Evolutionary conservation across 2,797 vertebrate species (phyloP).

Genomic region (Heliangelus exortis): DNA sequence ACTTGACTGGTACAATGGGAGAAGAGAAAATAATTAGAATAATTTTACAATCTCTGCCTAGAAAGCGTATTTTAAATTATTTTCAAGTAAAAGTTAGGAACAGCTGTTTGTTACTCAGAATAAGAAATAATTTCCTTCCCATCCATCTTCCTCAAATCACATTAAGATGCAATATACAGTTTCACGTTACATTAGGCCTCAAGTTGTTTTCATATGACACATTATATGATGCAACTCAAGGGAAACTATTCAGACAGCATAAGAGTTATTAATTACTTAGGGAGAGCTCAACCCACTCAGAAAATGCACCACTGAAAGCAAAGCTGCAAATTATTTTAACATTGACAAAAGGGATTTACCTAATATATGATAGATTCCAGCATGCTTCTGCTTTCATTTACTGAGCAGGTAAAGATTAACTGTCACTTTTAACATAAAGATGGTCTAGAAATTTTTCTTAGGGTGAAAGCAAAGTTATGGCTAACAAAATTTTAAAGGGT

Average conservation of each 20-base stretch:
- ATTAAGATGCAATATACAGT: constrained; percentile 28
- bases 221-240: constrained; percentile 70
- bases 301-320: constrained; percentile 25
- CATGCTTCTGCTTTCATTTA: background rate
- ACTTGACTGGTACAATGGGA: background rate
- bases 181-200: constrained; percentile 59
- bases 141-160: constrained; percentile 73
- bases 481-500: background rate
- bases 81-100: constrained; percentile 52
- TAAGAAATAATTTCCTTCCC: constrained; percentile 65
- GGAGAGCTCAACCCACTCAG: constrained; percentile 23
- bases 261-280: constrained; percentile 69
- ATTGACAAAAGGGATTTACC: background rate
- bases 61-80: background rate
- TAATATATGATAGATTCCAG: background rate
- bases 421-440: background rate
- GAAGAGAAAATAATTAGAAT: background rate
- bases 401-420: background rate
- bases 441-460: background rate
- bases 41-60: background rate
- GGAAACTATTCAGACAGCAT: constrained; percentile 73
- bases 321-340: background rate
- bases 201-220: constrained; percentile 69
- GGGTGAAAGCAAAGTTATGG: background rate
- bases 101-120: constrained; percentile 58